These are phyloP conservation scores for Yponomeuta evonymella DNA, from an alignment of 2,888 invertebrate species.

Conservation along the genomic window DNA sequence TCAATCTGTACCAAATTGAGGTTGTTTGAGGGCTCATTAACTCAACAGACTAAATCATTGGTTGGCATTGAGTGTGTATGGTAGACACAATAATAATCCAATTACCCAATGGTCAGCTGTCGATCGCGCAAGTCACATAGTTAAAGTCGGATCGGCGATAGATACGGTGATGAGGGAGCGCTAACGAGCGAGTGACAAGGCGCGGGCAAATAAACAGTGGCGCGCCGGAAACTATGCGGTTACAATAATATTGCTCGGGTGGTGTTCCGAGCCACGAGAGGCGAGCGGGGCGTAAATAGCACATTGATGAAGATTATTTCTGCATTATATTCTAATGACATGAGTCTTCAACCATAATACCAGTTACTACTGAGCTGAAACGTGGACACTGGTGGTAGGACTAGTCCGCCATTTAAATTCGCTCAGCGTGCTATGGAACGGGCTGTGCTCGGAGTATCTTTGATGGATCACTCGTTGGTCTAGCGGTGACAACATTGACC, in stretches of 20 bases:
- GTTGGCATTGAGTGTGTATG: background rate
- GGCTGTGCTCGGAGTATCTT: too few relatives aligned
- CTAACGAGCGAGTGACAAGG: constrained; percentile 7
- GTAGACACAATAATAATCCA: constrained; percentile 2
- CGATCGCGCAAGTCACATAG: constrained; percentile 8
- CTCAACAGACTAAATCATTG: background rate
- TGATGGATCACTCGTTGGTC: too few relatives aligned
- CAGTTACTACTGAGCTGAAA: too few relatives aligned
- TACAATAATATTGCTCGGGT: background rate
- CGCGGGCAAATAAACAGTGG: background rate
- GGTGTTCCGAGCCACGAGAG: too few relatives aligned
- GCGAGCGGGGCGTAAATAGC: too few relatives aligned
- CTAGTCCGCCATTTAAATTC: too few relatives aligned
- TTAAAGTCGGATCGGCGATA: constrained; percentile 5
- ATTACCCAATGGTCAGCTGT: background rate
- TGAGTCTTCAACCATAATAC: too few relatives aligned
- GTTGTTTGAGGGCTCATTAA: background rate
- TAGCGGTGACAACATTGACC: too few relatives aligned
- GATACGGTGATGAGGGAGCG: background rate
- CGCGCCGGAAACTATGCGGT: background rate
- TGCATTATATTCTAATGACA: too few relatives aligned
- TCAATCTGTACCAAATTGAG: background rate
- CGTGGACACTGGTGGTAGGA: too few relatives aligned
- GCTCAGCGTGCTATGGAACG: too few relatives aligned
- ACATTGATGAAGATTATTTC: too few relatives aligned